Conservation (phyloP, 1,140 invertebrate species). For the Diachasmimorpha longicaudata region DNA sequence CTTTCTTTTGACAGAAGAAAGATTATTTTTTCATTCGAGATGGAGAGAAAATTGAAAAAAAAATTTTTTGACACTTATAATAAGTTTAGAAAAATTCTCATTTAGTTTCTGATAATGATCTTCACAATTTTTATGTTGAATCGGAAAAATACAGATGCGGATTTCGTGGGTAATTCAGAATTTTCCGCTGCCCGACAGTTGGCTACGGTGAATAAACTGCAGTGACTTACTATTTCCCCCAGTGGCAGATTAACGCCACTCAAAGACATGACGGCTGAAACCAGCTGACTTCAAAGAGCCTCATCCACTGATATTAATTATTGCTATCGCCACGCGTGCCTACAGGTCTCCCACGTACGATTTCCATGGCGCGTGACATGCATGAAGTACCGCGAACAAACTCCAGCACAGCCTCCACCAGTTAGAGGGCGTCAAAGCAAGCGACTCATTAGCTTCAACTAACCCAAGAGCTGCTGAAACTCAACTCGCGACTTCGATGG, state of each 20-base stretch:
- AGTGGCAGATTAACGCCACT: constrained; percentile 29
- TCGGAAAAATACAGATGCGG: no score
- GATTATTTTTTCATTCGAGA: no score
- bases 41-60: no score
- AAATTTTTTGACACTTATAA: no score
- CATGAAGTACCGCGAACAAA: constrained; percentile 20
- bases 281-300: constrained; percentile 29
- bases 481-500: no score
- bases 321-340: constrained; percentile 26
- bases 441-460: neutral
- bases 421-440: neutral
- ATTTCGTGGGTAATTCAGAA: neutral
- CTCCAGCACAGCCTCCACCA: neutral
- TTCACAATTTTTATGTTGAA: no score
- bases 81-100: no score
- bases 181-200: neutral
- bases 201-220: neutral
- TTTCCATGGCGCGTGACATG: constrained; percentile 25
- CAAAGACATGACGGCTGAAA: constrained; percentile 19
- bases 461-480: neutral
- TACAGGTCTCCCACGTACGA: constrained; percentile 20
- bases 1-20: no score
- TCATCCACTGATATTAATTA: constrained; percentile 33
- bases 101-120: no score
- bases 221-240: neutral